A percentile compares a stretch with the other conserved stretches of the same genome.
Evolutionary conservation across 1,140 invertebrate genomes (phyloP).

Genomic region (Ridgeia piscesae): DNA sequence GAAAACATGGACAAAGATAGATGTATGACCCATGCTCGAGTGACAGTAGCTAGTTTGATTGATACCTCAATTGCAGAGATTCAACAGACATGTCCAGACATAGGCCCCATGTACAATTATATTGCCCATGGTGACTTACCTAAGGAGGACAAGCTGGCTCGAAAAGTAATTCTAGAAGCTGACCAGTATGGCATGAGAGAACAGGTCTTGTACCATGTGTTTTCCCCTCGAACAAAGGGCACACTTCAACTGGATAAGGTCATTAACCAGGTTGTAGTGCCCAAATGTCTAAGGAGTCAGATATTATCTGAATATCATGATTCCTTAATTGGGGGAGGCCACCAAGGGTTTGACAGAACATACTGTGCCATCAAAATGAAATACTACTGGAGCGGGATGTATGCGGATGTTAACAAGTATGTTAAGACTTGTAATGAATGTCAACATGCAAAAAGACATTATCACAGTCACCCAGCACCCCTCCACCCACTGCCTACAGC

Average conservation of each 20-base stretch:
- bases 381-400: conserved; percentile 38
- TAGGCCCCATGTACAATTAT: background rate
- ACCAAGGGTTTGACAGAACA: conserved; percentile 34
- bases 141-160: background rate
- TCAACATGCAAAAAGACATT: conserved; percentile 33
- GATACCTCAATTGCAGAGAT: background rate
- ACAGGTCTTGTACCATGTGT: background rate
- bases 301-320: conserved; percentile 35
- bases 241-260: background rate
- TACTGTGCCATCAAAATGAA: conserved; percentile 29
- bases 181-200: background rate
- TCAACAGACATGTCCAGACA: background rate
- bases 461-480: conserved; percentile 28
- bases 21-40: background rate
- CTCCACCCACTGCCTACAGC: conserved; percentile 23
- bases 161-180: background rate
- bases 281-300: background rate
- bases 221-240: background rate
- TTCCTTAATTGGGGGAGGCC: conserved; percentile 29
- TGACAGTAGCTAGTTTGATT: background rate
- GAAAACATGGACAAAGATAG: background rate
- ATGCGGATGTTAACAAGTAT: conserved; percentile 31
- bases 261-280: conserved; percentile 4
- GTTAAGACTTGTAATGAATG: conserved; percentile 34
- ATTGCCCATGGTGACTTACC: conserved; percentile 1